Evolutionary conservation across 1,140 invertebrate genomes (phyloP), one percentile per base, ranked within the genome.

Genomic region (Philotrypesis tridentata): DNA sequence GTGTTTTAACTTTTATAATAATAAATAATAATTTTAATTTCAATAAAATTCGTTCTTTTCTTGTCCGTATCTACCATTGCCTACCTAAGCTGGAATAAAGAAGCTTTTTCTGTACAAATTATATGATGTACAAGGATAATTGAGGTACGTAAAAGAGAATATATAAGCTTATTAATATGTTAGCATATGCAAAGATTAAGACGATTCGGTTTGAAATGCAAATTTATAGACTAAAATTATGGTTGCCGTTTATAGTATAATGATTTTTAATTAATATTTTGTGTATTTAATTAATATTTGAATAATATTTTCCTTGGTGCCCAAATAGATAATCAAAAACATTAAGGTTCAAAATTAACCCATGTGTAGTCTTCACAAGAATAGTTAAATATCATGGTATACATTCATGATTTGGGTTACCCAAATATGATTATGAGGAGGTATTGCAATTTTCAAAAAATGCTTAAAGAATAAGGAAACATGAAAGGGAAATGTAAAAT

Each of bases 401-500:
- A 37, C n/a, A n/a, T n/a, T n/a, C 33, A 43, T 14, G 12, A 11
- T 43, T 55, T 55, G 48, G 48, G 48, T 55, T 21, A 55, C 48
- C n/a, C 2, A 40, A 40, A 12, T 40, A 14, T 43, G 48, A 17
- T 21, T 1, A 43, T 17, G 12, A 55, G 48, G 48, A 21, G 6
- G 5, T 55, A 55, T 21, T 2, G n/a, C 5, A 17, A 55, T 21
- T 55, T 55, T n/a, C 17, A 55, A 55, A 21, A 55, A 55, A 55
- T 55, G n/a, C 21, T 55, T 55, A 17, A 21, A 55, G 12, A 37
- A 74, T 75, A 61, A 70, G 48, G 71, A 75, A 72, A 80, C 40
- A 55, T 74, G 31, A 68, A 81, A 55, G 63, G 72, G 31, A 33
- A 9, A 55, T 63, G 70, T 70, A 48, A 81, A 75, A 70, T 74